Base-by-base conservation (phyloP, 2,888 invertebrate genomes). In the Xanthia icteritia region DNA sequence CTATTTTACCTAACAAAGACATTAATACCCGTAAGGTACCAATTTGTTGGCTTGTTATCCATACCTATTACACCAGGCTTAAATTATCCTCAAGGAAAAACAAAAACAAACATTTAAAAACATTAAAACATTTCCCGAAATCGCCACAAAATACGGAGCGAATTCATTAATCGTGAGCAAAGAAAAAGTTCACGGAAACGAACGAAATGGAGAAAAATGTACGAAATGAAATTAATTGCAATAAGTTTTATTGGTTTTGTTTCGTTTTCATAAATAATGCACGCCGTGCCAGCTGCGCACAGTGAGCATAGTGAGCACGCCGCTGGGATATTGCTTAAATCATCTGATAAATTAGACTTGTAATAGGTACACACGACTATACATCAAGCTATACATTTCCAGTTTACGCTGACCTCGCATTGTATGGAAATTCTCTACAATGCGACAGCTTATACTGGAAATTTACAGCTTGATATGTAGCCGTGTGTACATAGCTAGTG, bases 201-300 rank as follows among this genome's bases (percentile, higher is more conserved):
- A 73, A 82, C 54, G 61, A 63, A 81, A 81, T 56, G 68, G 73
- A 83, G 82, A 83, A 88, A 87, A 87, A 88, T 73, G 73, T 73
- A 73, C 82, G 82, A 79, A 83, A 87, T 82, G 84, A 86, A 87
- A 90, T 88, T 89, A 86, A 89, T 91, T 74, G 86, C 86, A 76
- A 82, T 85, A 88, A 92, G 85, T 91, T 90, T 89, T 90, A 91
- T 91, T 88, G 86, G 88, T 86, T 91, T 90, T 90, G 87, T 91
- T 90, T 88, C 76, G 81, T 86, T 88, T 90, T 86, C 86, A 91
- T 89, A 87, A 90, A 90, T 89, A 89, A 88, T 87, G 90, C 90
- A 86, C 82, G 82, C 67, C 70, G 74, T 71, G 77, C 86, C 87
- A 84, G 82, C 81, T 78, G 79, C 56, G 65, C 60, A 17, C 20